Base-by-base conservation (phyloP, 1,140 invertebrate genomes). In the Thereuonema tuberculata region DNA sequence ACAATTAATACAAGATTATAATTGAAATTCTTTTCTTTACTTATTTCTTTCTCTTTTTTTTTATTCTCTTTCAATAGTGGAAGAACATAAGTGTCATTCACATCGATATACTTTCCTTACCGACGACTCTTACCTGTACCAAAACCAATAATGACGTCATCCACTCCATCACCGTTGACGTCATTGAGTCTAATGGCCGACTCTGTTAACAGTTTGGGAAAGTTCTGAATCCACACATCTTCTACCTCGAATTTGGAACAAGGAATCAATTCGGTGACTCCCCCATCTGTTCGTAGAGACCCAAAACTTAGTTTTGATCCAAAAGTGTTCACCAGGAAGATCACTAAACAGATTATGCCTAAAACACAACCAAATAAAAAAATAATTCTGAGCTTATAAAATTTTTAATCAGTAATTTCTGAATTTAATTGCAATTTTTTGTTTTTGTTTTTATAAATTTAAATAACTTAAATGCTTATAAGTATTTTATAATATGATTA, bases 101-200 rank as follows among this genome's bases (percentile, higher is more conserved):
- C n/a, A n/a, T n/a, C n/a, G n/a, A 17, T 37, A 17, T 37, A 37
- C 31, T 37, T 37, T 37, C 31, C 5, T 37, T 17, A 37, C 17
- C 17, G 31, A 37, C 31, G n/a, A n/a, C n/a, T n/a, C 66, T 64
- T 74, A 86, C 85, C 85, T 73, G 87, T 87, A 49, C 83, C 85
- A 71, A 85, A 91, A 62, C 87, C 86, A 50, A 90, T 75, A 55
- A 91, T 79, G 37, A 90, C 77, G 73, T 92, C 88, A 29, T 82
- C 75, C 23, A 86, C 67, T 27, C 77, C 80, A 75, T 92, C 87
- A 9, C 73, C 68, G 74, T 90, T 86, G 0, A 89, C 77, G 72
- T 91, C 86, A 25, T 81, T 72, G 50, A 81, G 76, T 63, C 84
- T 74, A 47, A 91, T 73, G 0, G 86, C 80, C 31, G 85, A 82